Base-by-base conservation (phyloP, 1,140 invertebrate species). In the Drosophila pectinifera region DNA sequence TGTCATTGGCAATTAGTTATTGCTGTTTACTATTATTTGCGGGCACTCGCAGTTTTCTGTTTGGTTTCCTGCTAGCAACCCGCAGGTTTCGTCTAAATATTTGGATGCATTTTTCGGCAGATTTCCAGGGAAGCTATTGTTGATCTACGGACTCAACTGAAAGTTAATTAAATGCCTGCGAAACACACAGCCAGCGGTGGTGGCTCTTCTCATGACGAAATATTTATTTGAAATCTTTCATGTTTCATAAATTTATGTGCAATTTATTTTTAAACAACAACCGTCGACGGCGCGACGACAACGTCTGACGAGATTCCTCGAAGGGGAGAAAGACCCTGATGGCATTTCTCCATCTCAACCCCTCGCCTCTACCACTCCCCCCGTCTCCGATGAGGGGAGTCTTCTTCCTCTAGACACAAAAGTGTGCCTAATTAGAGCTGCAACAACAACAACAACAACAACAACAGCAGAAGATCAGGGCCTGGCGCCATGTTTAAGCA, bases 191-290 rank as follows among this genome's bases (percentile, higher is more conserved):
- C 31, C 7, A 38, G n/a, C n/a, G 24, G 45, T 38, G 36, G 28
- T 16, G n/a, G n/a, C 11, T 38, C 31, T 36, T 36, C 46, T 51
- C 26, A 89, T 90, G 85, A 84, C 65, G 84, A 89, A 89, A 89
- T 89, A 89, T 89, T 89, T 89, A 89, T 89, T 78, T 90, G 84
- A 90, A 90, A 89, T 89, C 84, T 89, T 89, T 89, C 84, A 84
- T 90, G 85, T 89, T 90, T 89, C 80, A 90, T 90, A 84, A 89
- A 89, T 84, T 89, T 84, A 89, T 89, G 73, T 80, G 77, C 80
- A 89, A 84, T 89, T 89, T 90, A 89, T 89, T 89, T 89, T 80
- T 89, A 89, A 80, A 80, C 70, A 78, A 70, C 69, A 73, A 77
- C 73, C 80, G 65, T 48, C 63, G 80, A 77, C 76, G 65, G 46